Base-by-base conservation (phyloP, 2,888 invertebrate genomes). In the Acanthosepion lycidas region DNA sequence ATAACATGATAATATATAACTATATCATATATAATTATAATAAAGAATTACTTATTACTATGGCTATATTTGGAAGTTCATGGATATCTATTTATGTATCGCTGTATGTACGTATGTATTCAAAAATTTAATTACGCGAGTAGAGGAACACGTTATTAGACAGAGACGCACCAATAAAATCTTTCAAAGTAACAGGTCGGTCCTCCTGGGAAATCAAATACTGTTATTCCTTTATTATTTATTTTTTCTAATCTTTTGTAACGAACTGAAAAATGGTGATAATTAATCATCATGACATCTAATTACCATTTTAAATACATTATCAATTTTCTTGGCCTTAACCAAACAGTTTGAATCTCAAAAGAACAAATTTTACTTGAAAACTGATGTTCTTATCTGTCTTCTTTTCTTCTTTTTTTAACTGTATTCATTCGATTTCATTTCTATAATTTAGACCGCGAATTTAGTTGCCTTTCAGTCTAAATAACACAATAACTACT, bases 221-320 rank as follows among this genome's bases (percentile, higher is more conserved):
- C 33, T 23, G 78, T 33, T 33, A n/a, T 78, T 78, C 78, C 5
- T 78, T 78, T 78, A 78, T 78, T 78, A 78, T 78, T 33, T n/a
- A 33, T 33, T 78, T 78, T 78, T 78, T 33, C n/a, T 78, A 78
- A 78, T 78, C 78, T n/a, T 78, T 78, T 78, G 78, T 78, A n/a
- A n/a, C 78, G 33, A 78, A 18, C 78, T 78, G 78, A 78, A 78
- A 78, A 78, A 78, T n/a, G 78, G 78, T 78, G 78, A 78, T 78
- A 78, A 78, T 78, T 78, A 78, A 78, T 78, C 78, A 33, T 78
- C 78, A 33, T 78, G 78, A 78, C 78, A 78, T 78, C 78, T 78
- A 78, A 78, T 78, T 78, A 78, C 78, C 78, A 78, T 78, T 78
- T 78, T 78, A 78, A 78, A 78, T n/a, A 78, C 78, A 78, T 78